Percentiles rank a stretch among this genome's conserved stretches.
These are phyloP conservation scores for Tethea ocularis DNA, from an alignment of 2,888 invertebrate species.

Conservation along the genomic window DNA sequence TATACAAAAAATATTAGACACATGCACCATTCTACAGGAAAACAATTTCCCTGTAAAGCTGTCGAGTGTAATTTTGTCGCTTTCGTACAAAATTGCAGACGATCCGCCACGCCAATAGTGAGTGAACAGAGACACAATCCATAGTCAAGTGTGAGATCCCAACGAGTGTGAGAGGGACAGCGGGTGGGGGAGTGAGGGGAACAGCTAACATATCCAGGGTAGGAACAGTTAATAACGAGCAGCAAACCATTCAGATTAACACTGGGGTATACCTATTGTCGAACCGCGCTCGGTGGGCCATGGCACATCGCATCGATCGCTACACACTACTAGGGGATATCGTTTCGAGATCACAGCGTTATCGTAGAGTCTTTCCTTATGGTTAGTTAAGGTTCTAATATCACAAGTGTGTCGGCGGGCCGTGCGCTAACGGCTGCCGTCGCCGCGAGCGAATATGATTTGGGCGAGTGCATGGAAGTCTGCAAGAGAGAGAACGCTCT, in stretches of 20 bases:
- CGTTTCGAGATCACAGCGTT: slow-evolving; percentile 75
- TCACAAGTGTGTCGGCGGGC: slow-evolving; percentile 57
- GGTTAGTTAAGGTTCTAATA: slow-evolving; percentile 69
- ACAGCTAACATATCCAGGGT: slow-evolving; percentile 66
- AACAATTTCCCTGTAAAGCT: slow-evolving; percentile 35
- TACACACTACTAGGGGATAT: slow-evolving; percentile 70
- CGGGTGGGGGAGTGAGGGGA: slow-evolving; percentile 37
- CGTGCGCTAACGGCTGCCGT: slow-evolving; percentile 81
- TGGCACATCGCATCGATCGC: slow-evolving; percentile 47
- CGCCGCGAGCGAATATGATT: slow-evolving; percentile 87
- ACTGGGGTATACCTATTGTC: slow-evolving; percentile 75
- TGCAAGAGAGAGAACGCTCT: slow-evolving; percentile 84
- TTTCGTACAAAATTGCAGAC: slow-evolving; percentile 46
- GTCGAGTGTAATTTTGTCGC: slow-evolving; percentile 48
- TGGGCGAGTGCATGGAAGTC: slow-evolving; percentile 91
- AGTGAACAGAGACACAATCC: slow-evolving; percentile 52
- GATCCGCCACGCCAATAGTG: slow-evolving; percentile 40
- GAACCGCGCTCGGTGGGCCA: slow-evolving; percentile 52
- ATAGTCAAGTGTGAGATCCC: slow-evolving; percentile 57
- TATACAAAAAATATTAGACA: slow-evolving; percentile 68
- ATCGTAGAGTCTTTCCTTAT: slow-evolving; percentile 70
- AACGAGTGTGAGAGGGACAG: slow-evolving; percentile 42
- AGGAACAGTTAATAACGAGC: slow-evolving; percentile 78
- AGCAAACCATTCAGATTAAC: slow-evolving; percentile 80
- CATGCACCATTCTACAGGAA: slow-evolving; percentile 65